phyloP scores from a whole-genome alignment of 64 coral and sea anemone species.

The Astreopora myriophthalma region DNA sequence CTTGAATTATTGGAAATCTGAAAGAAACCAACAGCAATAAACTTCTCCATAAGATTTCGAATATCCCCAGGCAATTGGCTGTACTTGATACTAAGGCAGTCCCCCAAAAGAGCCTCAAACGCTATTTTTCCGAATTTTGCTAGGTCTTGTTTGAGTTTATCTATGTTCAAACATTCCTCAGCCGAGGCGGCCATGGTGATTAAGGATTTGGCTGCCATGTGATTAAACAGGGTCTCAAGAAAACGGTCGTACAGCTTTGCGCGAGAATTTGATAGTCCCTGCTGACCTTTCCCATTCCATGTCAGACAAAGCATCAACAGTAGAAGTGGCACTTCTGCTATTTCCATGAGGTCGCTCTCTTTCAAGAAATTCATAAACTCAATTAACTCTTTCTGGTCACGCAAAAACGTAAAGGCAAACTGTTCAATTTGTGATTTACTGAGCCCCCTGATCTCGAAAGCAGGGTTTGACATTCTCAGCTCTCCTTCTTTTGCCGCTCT shows the following conservation, averaged over 20 bases:
- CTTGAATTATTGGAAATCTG: constrained; percentile 24
- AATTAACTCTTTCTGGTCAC: neutral
- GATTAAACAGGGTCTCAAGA: constrained; percentile 11
- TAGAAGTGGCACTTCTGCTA: constrained; percentile 56
- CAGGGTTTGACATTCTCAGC: neutral
- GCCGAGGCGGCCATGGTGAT: too few relatives aligned
- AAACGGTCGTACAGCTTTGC: constrained; percentile 50
- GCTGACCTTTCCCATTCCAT: constrained; percentile 28
- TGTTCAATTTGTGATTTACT: neutral
- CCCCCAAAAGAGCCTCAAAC: constrained; percentile 28
- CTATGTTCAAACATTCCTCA: neutral
- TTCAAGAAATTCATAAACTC: neutral
- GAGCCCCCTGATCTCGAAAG: constrained; percentile 41
- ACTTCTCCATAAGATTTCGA: neutral
- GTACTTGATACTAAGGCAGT: too few relatives aligned
- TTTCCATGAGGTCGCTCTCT: neutral
- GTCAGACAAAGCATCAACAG: constrained; percentile 42
- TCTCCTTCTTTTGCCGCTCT: constrained; percentile 17
- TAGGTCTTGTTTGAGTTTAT: constrained; percentile 9
- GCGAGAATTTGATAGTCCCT: neutral
- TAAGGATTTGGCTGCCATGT: neutral
- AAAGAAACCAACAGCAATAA: constrained; percentile 47
- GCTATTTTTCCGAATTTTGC: constrained; percentile 42
- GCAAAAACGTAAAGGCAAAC: constrained; percentile 24
- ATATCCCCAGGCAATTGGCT: neutral